Conservation (phyloP, 2,888 invertebrate genomes). For the Rhyacophila evoluta region DNA sequence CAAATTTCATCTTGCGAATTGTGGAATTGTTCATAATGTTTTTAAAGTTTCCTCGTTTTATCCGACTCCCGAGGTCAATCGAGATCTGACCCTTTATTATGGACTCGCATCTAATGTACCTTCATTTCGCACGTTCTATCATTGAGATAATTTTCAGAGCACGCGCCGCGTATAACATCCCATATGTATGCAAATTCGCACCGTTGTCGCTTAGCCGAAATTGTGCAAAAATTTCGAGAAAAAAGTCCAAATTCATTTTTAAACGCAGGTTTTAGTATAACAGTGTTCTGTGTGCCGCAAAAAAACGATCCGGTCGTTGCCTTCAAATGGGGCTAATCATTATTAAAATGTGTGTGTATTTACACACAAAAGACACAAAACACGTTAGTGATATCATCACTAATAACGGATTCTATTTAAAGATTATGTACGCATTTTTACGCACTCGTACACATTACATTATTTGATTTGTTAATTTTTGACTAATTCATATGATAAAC, state of each 20-base stretch:
- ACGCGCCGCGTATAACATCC: neutral
- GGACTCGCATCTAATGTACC: neutral
- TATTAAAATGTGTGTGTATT: constrained; percentile 32
- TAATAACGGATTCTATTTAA: neutral
- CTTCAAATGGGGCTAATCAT: neutral
- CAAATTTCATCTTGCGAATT: too few relatives aligned
- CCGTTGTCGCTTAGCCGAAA: neutral
- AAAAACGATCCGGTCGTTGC: constrained; percentile 29
- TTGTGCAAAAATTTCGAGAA: neutral
- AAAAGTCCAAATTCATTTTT: constrained; percentile 27
- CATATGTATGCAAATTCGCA: neutral
- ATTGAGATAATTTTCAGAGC: neutral
- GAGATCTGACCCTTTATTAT: too few relatives aligned
- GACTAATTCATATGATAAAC: too few relatives aligned
- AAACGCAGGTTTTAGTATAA: constrained; percentile 32
- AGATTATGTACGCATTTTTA: too few relatives aligned
- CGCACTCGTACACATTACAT: too few relatives aligned
- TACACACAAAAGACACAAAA: neutral
- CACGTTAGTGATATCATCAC: neutral
- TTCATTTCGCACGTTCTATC: neutral
- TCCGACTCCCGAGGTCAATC: too few relatives aligned
- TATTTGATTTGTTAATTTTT: too few relatives aligned
- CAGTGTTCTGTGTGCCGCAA: constrained; percentile 28
- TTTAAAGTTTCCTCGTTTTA: too few relatives aligned
- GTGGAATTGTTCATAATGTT: too few relatives aligned